Evolutionary conservation across 2,113 vertebrate genomes (phyloP), one percentile per base, ranked within the genome.

Genomic region (Pogonocichla stellata): DNA sequence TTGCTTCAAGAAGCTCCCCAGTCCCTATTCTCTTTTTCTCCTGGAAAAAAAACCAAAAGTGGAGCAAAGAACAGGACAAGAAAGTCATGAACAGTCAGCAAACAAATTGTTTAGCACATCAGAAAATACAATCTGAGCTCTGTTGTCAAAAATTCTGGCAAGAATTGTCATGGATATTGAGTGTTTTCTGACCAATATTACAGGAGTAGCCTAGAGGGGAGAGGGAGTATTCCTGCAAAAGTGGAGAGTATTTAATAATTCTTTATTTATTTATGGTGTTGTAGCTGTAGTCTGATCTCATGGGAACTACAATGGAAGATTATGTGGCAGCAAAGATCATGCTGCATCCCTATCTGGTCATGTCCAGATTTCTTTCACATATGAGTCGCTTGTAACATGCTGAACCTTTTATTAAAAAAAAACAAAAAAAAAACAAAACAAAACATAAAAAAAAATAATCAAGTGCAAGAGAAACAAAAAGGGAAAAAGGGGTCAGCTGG

Each of bases 211-310:
- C 65, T 84, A 66, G 25, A 91, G 82, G 54, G 86, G 33, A 88
- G 34, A 70, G 16, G 36, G 51, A 91, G 26, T 56, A 74, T 84
- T 84, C 80, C 82, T 88, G 36, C 14, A 60, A 34, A 90, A 43
- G 80, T 66, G 14, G 4, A 26, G 47, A 71, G 10, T 58, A 80
- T 94, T 96, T 71, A 47, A 71, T 80, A 94, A 75, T 93, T 96
- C 43, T 93, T 95, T 87, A 60, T 91, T 95, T 96, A 92, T 92
- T 94, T 79, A 62, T 70, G 20, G 14, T 12, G 10, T 43, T 84
- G n/a, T 80, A 97, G 78, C 48, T 67, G 31, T 56, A 79, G 50
- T 72, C n/a, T 80, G n/a, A 26, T 84, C 88, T 93, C 92, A 48
- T 85, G 91, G 75, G 91, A 93, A 74, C 26, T 14, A 75, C 24